phyloP scores from a whole-genome alignment of 1,140 invertebrate genomes.

The Diachasmimorpha longicaudata region DNA sequence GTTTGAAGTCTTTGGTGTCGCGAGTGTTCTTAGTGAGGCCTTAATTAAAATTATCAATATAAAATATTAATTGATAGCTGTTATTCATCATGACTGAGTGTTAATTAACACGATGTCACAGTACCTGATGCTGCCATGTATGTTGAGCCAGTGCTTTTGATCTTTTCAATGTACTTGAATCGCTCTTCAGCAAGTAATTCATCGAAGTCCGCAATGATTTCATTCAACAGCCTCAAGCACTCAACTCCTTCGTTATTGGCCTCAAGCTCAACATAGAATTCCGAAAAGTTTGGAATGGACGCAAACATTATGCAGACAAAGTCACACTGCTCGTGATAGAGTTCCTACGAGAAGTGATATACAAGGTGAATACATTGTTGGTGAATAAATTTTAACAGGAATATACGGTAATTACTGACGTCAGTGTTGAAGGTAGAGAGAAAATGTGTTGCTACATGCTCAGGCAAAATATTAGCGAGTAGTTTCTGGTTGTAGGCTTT shows the following conservation, averaged over 20 bases:
- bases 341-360: constrained; percentile 69
- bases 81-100: neutral
- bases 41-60: constrained; percentile 38
- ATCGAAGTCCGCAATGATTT: constrained; percentile 97
- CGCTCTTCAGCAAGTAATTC: constrained; percentile 84
- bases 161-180: constrained; percentile 94
- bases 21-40: constrained; percentile 80
- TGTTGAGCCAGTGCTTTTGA: constrained; percentile 94
- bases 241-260: constrained; percentile 95
- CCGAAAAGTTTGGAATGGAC: constrained; percentile 96
- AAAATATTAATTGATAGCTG: neutral
- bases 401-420: constrained; percentile 64
- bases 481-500: constrained; percentile 93
- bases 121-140: constrained; percentile 96
- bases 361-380: constrained; percentile 17
- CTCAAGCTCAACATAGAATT: constrained; percentile 95
- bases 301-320: constrained; percentile 95
- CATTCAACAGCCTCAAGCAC: constrained; percentile 91
- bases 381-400: neutral
- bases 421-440: constrained; percentile 81
- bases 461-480: constrained; percentile 92
- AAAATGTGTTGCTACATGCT: constrained; percentile 94
- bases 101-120: neutral
- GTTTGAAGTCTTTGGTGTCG: constrained; percentile 77
- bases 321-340: constrained; percentile 95